These are phyloP conservation scores for Cataglyphis albicans DNA, from an alignment of 2,888 invertebrate genomes.

Conservation along the genomic window DNA sequence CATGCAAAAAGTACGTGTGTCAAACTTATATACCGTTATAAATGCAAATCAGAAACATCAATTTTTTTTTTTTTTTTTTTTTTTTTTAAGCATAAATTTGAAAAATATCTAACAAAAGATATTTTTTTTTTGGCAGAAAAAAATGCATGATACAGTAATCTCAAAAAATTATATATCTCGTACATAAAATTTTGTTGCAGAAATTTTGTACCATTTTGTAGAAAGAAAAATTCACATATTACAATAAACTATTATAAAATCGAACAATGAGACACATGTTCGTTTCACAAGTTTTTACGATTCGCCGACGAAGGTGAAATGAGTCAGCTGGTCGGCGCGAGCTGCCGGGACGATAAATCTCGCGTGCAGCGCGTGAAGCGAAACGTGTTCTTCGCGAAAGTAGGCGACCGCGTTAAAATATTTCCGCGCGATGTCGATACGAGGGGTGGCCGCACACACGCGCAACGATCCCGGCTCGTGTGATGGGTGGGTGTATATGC, in stretches of 20 bases:
- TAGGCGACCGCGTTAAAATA: conserved; percentile 38
- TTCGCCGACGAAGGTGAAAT: neutral
- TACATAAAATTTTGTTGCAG: neutral
- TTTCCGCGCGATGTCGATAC: conserved; percentile 37
- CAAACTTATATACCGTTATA: neutral
- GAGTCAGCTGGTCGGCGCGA: conserved; percentile 30
- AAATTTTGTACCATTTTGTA: neutral
- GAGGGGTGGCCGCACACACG: neutral
- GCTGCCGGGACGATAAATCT: conserved; percentile 35
- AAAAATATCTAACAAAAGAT: neutral
- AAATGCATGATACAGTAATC: neutral
- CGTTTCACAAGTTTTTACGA: neutral
- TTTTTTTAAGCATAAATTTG: neutral
- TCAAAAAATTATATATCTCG: neutral
- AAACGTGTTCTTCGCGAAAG: conserved; percentile 35
- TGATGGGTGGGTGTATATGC: neutral
- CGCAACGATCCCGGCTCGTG: neutral
- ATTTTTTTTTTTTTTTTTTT: neutral
- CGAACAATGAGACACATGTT: neutral
- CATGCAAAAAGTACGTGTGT: neutral
- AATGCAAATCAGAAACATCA: neutral
- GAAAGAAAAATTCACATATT: neutral
- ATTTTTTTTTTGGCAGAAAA: neutral
- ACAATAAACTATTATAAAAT: neutral
- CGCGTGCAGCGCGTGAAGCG: conserved; percentile 21